Evolutionary conservation across 2,797 vertebrate genomes (phyloP).

Genomic region (Paramormyrops hopkinsi): DNA sequence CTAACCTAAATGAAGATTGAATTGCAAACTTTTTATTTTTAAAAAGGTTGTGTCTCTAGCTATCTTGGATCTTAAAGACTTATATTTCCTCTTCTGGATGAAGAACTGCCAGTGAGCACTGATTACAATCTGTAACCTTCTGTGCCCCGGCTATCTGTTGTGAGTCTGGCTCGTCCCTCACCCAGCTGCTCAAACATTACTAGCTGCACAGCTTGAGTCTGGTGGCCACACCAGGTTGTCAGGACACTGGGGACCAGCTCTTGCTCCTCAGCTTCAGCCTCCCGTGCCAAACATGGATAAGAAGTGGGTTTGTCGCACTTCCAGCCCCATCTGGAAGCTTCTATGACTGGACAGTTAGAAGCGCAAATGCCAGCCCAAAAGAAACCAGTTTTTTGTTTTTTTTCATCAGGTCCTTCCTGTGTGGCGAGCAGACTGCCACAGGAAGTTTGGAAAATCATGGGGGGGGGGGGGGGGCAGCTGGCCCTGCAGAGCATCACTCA

Average conservation of each 20-base stretch:
- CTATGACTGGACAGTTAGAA: background rate
- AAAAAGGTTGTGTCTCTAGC: background rate
- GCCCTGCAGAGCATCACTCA: background rate
- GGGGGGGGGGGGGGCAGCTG: background rate
- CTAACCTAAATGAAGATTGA: background rate
- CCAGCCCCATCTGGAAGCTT: background rate
- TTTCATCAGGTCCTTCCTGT: background rate
- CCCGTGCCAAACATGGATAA: background rate
- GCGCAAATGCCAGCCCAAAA: background rate
- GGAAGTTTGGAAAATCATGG: background rate
- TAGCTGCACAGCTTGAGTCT: background rate
- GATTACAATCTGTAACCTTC: constrained; percentile 13
- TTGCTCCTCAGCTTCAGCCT: background rate
- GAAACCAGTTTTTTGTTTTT: background rate
- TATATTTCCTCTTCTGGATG: background rate
- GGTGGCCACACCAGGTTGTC: background rate
- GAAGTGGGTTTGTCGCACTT: background rate
- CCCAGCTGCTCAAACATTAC: background rate
- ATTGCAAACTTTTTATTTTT: background rate
- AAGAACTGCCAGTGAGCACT: background rate
- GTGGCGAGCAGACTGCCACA: background rate
- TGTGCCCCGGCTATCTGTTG: background rate
- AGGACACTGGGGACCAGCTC: background rate
- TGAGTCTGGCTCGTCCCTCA: background rate
- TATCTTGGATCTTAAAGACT: background rate